Conservation (phyloP, 2,113 vertebrate species). For the Dicrurus megarhynchus region DNA sequence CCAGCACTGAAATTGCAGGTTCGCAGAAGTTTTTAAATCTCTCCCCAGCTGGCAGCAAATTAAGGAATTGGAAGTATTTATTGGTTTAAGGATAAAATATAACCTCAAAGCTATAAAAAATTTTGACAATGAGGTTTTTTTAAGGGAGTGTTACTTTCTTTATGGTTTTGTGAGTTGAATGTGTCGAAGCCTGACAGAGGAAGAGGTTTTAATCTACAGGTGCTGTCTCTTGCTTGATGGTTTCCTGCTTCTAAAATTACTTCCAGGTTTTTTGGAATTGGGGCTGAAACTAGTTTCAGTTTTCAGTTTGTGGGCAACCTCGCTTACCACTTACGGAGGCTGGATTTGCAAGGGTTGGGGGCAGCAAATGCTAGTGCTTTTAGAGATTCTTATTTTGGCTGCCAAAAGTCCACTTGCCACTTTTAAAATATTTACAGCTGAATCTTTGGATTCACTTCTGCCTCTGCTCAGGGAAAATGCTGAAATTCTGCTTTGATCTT, state of each 20-base stretch:
- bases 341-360: not conserved
- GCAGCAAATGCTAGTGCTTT: not conserved
- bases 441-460: not conserved
- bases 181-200: not conserved
- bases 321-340: not conserved
- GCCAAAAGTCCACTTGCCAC: not conserved
- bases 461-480: not conserved
- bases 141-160: not conserved
- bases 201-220: conserved; percentile 34
- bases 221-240: not conserved
- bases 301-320: not conserved
- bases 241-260: conserved; percentile 49
- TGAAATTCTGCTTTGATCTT: not conserved
- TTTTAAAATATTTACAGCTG: not conserved
- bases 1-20: conserved; percentile 22
- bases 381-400: not conserved
- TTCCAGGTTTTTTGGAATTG: not conserved
- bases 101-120: conserved; percentile 18
- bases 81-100: not conserved
- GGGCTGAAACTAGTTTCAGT: not conserved
- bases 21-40: conserved; percentile 17
- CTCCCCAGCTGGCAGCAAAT: conserved; percentile 8
- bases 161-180: not conserved
- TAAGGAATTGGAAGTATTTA: conserved; percentile 38
- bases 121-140: not conserved